These are phyloP conservation scores for Chaenodraco wilsoni DNA, from an alignment of 2,797 vertebrate species.

Conservation along the genomic window DNA sequence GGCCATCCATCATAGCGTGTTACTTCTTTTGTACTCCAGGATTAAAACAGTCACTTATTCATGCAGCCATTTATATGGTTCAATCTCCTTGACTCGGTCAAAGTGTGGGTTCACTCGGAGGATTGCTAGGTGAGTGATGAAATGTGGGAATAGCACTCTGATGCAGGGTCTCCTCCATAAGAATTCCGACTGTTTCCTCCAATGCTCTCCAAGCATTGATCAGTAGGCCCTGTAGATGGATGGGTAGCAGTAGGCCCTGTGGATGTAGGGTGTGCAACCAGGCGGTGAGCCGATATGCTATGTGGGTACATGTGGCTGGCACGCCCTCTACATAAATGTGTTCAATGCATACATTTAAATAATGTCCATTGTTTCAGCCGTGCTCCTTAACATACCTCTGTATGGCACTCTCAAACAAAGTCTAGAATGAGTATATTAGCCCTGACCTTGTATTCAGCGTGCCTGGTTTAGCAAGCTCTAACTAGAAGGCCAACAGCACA, in stretches of 20 bases:
- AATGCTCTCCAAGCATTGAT: slow-evolving; percentile 57
- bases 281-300: not conserved
- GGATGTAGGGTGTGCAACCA: slow-evolving; percentile 61
- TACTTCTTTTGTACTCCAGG: slow-evolving; percentile 46
- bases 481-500: slow-evolving; percentile 49
- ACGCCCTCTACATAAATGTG: slow-evolving; percentile 11
- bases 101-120: slow-evolving; percentile 29
- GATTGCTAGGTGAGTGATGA: slow-evolving; percentile 33
- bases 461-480: slow-evolving; percentile 56
- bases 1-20: slow-evolving; percentile 48
- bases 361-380: slow-evolving; percentile 37
- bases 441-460: slow-evolving; percentile 64
- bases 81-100: slow-evolving; percentile 46
- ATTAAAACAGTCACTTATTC: slow-evolving; percentile 56
- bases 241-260: slow-evolving; percentile 40
- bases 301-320: not conserved
- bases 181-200: slow-evolving; percentile 42
- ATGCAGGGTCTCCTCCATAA: slow-evolving; percentile 11
- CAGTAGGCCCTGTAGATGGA: slow-evolving; percentile 50
- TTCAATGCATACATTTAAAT: slow-evolving; percentile 32
- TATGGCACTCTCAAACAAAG: slow-evolving; percentile 32
- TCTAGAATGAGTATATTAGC: slow-evolving; percentile 48
- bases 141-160: slow-evolving; percentile 45
- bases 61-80: slow-evolving; percentile 48
- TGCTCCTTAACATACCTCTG: slow-evolving; percentile 47